Evolutionary conservation across 92 coral and sea anemone species (phyloP), one percentile per base, ranked within the genome.

Genomic region (Epizoanthus rinbou): DNA sequence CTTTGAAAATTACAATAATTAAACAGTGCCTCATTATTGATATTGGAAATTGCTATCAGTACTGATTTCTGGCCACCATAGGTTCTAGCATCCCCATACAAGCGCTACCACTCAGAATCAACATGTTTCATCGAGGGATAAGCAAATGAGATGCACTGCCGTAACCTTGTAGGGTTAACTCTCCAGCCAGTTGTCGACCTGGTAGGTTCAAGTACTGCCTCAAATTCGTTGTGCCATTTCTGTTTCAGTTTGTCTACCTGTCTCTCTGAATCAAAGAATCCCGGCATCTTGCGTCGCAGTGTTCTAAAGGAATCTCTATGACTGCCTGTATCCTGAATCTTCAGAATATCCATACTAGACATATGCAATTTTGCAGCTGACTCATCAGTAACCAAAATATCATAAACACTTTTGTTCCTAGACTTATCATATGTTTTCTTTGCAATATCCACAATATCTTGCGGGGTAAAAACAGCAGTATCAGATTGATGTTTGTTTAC

Each of bases 11-110:
- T 59, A 16, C 83, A 64, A 22, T 79, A 80, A 79, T 86, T 28
- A 33, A 86, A 73, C 68, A 74, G 22, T 33, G 79, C 81, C 43
- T 84, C 87, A 60, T 74, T 60, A 39, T 58, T 84, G 57, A 80
- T 64, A 18, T 80, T 80, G 37, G 74, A 69, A n/a, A 86, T 65
- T 53, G 85, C 64, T 37, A 86, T 52, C 18, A 80, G 57, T 13
- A 86, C 89, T 64, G 79, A 64, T 68, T 79, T 76, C 50, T 84
- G 84, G 39, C 83, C 86, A 17, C 90, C 88, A 83, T 84, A 87
- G 8, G 66, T 83, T 18, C 90, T 75, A 11, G 79, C 89, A 86
- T 86, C 86, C 13, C 89, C 86, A 80, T 80, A 86, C 50, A 81
- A 50, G 16, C 70, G 70, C 88, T 85, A 78, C 89, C 85, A 86